phyloP scores from a whole-genome alignment of 2,113 vertebrate species.

The Tachysurus vachellii region DNA sequence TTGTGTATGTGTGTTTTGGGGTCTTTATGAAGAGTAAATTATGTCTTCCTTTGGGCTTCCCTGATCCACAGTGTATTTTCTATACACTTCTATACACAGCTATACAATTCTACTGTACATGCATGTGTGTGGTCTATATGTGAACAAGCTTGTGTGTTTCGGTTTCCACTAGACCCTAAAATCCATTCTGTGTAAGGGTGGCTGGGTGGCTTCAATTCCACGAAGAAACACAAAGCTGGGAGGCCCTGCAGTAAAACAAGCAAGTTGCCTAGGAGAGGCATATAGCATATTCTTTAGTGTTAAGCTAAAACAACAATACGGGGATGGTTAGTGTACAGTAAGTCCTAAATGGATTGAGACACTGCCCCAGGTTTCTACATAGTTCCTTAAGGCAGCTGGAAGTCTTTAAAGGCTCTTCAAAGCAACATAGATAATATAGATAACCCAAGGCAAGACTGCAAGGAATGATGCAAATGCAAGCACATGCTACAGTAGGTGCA shows the following conservation, averaged over 20 bases:
- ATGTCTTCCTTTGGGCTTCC: background rate
- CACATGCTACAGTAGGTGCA: no score
- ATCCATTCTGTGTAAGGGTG: background rate
- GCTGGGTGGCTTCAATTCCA: slow-evolving; percentile 6
- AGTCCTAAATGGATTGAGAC: slow-evolving; percentile 34
- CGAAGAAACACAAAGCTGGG: slow-evolving; percentile 26
- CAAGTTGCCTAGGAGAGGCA: slow-evolving; percentile 33
- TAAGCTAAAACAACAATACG: slow-evolving; percentile 41
- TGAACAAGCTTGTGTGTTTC: slow-evolving; percentile 1
- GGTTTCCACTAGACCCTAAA: slow-evolving; percentile 16
- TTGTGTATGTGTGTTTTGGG: background rate
- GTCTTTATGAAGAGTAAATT: background rate
- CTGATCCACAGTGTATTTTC: background rate
- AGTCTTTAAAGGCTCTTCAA: background rate
- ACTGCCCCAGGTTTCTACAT: background rate
- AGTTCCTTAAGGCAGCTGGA: slow-evolving; percentile 18
- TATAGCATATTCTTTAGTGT: slow-evolving; percentile 34
- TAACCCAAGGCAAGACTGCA: no score
- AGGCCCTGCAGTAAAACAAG: slow-evolving; percentile 39
- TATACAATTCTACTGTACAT: background rate
- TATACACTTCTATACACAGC: no score
- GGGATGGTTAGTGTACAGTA: slow-evolving; percentile 41
- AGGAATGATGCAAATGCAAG: no score
- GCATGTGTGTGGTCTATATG: slow-evolving; percentile 20
- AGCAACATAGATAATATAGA: no score